Evolutionary conservation across 1,140 invertebrate genomes (phyloP).

Genomic region (Asbolus verrucosus): DNA sequence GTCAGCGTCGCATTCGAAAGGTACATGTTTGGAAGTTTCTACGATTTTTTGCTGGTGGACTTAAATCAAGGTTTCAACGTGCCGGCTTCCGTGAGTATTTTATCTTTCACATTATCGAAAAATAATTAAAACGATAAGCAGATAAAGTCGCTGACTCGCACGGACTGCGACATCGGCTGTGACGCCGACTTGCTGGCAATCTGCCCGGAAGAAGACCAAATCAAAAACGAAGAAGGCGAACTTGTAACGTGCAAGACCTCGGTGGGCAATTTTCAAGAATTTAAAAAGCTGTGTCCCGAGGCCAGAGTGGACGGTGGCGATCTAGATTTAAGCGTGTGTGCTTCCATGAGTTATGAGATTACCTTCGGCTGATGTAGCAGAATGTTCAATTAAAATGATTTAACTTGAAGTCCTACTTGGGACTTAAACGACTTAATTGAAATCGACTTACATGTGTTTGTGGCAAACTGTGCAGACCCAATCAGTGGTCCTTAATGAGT

Average conservation of each 20-base stretch:
- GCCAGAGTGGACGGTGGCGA: conserved; percentile 38
- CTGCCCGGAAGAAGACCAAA: conserved; percentile 46
- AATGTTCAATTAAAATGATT: not conserved
- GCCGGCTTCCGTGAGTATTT: conserved; percentile 1
- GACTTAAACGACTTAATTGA: not conserved
- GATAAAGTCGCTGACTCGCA: conserved; percentile 43
- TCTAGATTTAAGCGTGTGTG: not conserved
- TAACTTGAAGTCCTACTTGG: not conserved
- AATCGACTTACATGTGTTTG: conserved; percentile 78
- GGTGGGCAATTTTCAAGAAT: conserved; percentile 7
- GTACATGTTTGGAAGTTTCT: conserved; percentile 9
- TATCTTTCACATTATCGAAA: not conserved
- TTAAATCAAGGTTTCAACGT: conserved; percentile 10
- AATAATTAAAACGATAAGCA: conserved; percentile 25
- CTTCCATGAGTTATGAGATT: conserved; percentile 12
- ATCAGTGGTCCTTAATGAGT: conserved; percentile 70
- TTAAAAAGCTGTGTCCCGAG: conserved; percentile 37
- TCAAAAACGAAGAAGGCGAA: conserved; percentile 21
- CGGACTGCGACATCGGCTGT: conserved; percentile 44
- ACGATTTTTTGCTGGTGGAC: conserved; percentile 9
- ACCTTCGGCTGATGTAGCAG: conserved; percentile 9
- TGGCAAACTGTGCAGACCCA: conserved; percentile 82
- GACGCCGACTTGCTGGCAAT: conserved; percentile 45
- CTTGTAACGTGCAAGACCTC: conserved; percentile 44
- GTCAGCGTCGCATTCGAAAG: conserved; percentile 1